These are phyloP conservation scores for Chloroceryle inda DNA, from an alignment of 2,797 vertebrate genomes.

Conservation along the genomic window DNA sequence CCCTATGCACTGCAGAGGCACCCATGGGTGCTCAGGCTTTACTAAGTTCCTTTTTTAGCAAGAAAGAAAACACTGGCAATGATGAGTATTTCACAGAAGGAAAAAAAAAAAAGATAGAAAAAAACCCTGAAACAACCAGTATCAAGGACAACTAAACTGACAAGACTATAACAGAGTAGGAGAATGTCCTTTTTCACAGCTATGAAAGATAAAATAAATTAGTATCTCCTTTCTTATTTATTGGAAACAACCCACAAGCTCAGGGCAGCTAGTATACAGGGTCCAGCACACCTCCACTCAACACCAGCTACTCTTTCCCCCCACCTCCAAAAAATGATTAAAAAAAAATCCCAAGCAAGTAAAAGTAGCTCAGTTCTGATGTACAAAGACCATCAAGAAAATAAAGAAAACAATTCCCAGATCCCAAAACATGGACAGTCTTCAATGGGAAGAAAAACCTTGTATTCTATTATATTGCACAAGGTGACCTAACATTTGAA, in stretches of 20 bases:
- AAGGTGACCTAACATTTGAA: neutral
- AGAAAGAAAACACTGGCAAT: neutral
- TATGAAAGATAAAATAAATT: neutral
- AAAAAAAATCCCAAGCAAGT: neutral
- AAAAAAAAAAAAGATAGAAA: too few species aligned
- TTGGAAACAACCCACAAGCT: neutral
- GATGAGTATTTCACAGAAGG: neutral
- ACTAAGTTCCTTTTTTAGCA: neutral
- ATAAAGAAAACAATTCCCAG: neutral
- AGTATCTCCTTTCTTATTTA: neutral
- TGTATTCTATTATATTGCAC: neutral
- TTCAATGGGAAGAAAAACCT: neutral
- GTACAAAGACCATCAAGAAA: neutral
- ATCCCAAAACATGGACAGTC: neutral
- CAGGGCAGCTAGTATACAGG: neutral
- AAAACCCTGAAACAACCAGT: neutral
- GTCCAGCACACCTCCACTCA: neutral
- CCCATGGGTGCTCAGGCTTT: neutral
- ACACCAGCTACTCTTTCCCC: neutral
- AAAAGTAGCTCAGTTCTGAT: neutral
- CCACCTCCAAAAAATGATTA: accelerated
- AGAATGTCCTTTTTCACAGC: neutral
- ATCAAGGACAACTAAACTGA: neutral
- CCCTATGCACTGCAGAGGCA: neutral
- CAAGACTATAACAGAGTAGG: neutral